Base-by-base conservation (phyloP, 2,797 vertebrate genomes). In the Babyrousa celebensis region DNA sequence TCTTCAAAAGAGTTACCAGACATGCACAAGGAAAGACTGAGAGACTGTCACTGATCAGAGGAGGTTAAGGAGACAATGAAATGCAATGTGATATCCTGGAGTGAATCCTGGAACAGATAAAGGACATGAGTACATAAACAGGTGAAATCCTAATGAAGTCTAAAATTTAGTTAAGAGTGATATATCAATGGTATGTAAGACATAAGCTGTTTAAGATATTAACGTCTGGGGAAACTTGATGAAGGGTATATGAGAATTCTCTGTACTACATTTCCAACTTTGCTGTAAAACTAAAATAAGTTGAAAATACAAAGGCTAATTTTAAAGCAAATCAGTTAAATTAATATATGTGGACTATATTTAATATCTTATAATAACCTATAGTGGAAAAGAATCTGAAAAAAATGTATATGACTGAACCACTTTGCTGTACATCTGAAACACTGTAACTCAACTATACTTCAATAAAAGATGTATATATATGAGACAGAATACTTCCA, bases 231-330 rank as follows among this genome's bases (percentile, higher is more conserved):
- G 12, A 78, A 80, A 85, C 5, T 52, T 14, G 17, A 56, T n/a
- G 11, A 85, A 63, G 2, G 25, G 3, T 52, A 52, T 40, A 16
- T 29, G 20, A 85, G 8, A 91, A 93, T 32, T 74, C 0, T 74
- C 12, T 63, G 3, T 63, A 71, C 1, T 75, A 6, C 62, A 71
- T 77, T 85, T 87, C 52, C 17, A 92, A 86, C 14, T 52, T 74
- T 25, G 74, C 18, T 89, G 3, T 65, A 63, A 88, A 94, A 36
- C 21, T 85, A 91, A 82, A 92, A 72, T 56, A 54, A 92, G 68
- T 70, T 29, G 52, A 94, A 94, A 95, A 85, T 32, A 67, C n/a
- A 78, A 90, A 70, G 12, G 3, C 56, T 82, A 79, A 56, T 95
- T 71, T 21, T 78, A 82, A 58, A 74, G 16, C 40, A 40, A 79